A percentile compares a stretch with the other conserved stretches of the same genome.
Conservation (phyloP, 2,888 invertebrate species). For the Liodrosophila aerea region DNA sequence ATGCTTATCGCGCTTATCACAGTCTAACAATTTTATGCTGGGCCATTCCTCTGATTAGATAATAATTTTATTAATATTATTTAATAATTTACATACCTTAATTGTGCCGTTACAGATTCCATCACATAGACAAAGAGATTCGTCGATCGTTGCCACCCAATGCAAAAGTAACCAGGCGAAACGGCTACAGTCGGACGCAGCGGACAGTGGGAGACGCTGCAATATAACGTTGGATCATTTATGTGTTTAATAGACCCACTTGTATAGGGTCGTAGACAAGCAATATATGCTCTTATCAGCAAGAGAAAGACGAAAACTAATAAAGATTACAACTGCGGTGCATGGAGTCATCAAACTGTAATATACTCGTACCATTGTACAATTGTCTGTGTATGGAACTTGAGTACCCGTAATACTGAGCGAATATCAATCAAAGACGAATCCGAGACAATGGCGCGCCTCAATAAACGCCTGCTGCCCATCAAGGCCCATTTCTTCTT, state of each 20-base stretch:
- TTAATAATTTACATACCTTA: constrained; percentile 7
- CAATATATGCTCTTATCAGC: constrained; percentile 52
- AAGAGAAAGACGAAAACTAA: constrained; percentile 8
- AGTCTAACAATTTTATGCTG: constrained; percentile 19
- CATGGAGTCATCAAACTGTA: constrained; percentile 56
- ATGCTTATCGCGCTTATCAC: constrained; percentile 17
- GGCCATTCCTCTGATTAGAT: constrained; percentile 35
- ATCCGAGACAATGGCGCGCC: constrained; percentile 83
- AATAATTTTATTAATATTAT: no score
- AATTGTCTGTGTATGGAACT: background rate
- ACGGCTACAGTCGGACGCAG: no score
- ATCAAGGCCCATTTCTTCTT: constrained; percentile 94
- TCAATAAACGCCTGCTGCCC: constrained; percentile 88
- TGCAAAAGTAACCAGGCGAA: background rate
- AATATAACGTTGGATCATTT: no score
- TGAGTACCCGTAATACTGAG: background rate
- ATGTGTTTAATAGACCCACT: no score
- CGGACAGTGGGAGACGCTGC: no score
- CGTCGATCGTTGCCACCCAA: background rate
- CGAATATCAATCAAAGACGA: background rate
- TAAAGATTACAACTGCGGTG: constrained; percentile 40
- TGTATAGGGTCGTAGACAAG: constrained; percentile 1
- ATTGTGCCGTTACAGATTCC: constrained; percentile 21
- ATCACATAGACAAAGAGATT: background rate
- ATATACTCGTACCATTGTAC: constrained; percentile 37